These are phyloP conservation scores for Ryuthela nishihirai DNA, from an alignment of 2,888 invertebrate genomes.

Conservation along the genomic window DNA sequence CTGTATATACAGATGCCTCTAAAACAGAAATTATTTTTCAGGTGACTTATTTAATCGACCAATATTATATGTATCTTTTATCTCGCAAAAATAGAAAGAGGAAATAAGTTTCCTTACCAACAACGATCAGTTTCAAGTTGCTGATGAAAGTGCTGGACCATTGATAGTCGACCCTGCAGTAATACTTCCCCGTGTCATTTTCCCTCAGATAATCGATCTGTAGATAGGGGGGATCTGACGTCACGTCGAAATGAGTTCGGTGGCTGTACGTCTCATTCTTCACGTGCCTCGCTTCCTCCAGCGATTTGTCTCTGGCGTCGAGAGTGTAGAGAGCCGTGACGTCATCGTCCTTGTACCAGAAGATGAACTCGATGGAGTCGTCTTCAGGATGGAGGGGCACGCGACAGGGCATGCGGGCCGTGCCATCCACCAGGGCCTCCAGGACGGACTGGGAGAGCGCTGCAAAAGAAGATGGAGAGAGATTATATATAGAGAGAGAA, in stretches of 20 bases:
- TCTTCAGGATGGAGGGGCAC: constrained; percentile 8
- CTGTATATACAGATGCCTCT: too few relatives aligned
- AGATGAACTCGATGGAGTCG: constrained; percentile 29
- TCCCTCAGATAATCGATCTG: constrained; percentile 21
- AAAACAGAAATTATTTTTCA: too few relatives aligned
- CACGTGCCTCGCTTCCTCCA: constrained; percentile 14
- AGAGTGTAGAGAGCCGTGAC: constrained; percentile 31
- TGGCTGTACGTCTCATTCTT: constrained; percentile 25
- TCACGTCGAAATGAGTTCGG: constrained; percentile 19
- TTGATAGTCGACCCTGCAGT: constrained; percentile 26
- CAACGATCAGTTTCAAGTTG: constrained; percentile 24
- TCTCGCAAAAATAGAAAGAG: too few relatives aligned
- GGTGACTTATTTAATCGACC: too few relatives aligned
- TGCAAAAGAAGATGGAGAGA: constrained; percentile 6
- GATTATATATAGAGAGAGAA: too few relatives aligned
- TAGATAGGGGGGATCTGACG: constrained; percentile 7
- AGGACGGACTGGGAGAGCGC: constrained; percentile 19
- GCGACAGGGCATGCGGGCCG: constrained; percentile 31
- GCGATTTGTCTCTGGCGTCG: constrained; percentile 11
- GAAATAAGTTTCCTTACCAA: too few relatives aligned
- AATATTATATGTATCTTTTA: too few relatives aligned
- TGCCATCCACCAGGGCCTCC: constrained; percentile 31
- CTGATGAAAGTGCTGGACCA: constrained; percentile 27
- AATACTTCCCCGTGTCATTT: constrained; percentile 22
- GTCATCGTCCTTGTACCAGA: constrained; percentile 36